phyloP scores from a whole-genome alignment of 2,113 vertebrate species.

The Misgurnus mizolepis region DNA sequence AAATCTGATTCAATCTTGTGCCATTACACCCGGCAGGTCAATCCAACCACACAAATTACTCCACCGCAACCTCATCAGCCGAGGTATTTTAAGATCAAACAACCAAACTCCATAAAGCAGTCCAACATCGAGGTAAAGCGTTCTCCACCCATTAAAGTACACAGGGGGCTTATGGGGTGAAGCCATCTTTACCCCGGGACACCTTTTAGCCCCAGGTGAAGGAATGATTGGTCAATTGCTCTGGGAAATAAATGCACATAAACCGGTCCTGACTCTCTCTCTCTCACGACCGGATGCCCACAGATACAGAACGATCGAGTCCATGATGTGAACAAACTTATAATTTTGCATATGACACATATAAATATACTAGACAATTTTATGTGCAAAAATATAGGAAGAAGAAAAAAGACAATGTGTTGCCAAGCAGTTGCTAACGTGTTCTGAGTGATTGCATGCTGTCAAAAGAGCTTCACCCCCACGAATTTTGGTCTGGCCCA shows the following conservation, averaged over 20 bases:
- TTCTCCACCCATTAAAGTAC: constrained; percentile 35
- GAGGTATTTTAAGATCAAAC: constrained; percentile 52
- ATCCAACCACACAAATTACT: constrained; percentile 18
- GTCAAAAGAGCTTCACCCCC: too few relatives aligned
- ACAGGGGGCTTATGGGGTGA: constrained; percentile 20
- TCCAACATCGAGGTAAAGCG: constrained; percentile 37
- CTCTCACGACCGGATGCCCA: constrained; percentile 26
- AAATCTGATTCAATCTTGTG: constrained; percentile 10
- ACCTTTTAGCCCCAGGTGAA: constrained; percentile 55
- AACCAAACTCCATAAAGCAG: constrained; percentile 34
- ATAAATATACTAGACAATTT: too few relatives aligned
- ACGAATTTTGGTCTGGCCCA: too few relatives aligned
- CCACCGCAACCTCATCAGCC: constrained; percentile 34
- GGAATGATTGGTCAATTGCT: constrained; percentile 56
- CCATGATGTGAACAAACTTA: background rate
- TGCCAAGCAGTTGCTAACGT: too few relatives aligned
- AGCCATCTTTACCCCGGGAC: constrained; percentile 43
- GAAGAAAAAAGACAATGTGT: too few relatives aligned
- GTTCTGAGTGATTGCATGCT: too few relatives aligned
- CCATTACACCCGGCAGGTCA: constrained; percentile 32
- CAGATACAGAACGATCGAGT: background rate
- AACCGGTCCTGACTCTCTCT: constrained; percentile 25
- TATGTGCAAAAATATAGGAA: too few relatives aligned
- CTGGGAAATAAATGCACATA: constrained; percentile 48
- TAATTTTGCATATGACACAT: too few relatives aligned